Evolutionary conservation across 2,888 invertebrate species (phyloP).

Genomic region (Trachelus tabidus): DNA sequence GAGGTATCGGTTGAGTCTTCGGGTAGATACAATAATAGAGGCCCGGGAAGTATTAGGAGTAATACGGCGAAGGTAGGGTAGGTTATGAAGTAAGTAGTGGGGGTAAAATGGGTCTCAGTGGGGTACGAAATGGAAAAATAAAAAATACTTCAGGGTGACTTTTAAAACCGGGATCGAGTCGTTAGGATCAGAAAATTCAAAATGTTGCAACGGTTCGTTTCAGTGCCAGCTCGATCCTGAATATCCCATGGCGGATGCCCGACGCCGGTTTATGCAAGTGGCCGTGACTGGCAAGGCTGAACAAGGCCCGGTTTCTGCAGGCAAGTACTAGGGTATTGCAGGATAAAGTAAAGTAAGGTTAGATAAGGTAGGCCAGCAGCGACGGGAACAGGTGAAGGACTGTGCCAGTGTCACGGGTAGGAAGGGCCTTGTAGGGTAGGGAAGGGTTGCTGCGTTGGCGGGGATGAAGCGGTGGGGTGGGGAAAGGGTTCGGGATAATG

Average conservation of each 20-base stretch:
- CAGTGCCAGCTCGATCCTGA: neutral
- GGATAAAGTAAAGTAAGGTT: conserved; percentile 6
- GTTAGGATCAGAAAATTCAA: neutral
- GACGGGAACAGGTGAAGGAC: conserved; percentile 37
- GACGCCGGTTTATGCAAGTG: conserved; percentile 34
- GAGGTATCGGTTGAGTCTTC: neutral
- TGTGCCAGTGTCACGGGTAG: conserved; percentile 12
- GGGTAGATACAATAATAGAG: neutral
- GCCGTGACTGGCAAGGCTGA: conserved; percentile 27
- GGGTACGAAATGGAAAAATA: neutral
- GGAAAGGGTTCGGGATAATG: neutral
- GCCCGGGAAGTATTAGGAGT: neutral
- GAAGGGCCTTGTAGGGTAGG: neutral
- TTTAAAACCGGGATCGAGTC: neutral
- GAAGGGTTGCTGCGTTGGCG: neutral
- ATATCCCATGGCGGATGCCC: conserved; percentile 9
- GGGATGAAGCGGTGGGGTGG: neutral
- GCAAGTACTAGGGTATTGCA: neutral
- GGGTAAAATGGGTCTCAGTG: neutral
- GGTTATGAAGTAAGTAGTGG: neutral
- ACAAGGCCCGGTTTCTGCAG: neutral
- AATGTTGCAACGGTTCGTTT: neutral
- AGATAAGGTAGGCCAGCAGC: conserved; percentile 3
- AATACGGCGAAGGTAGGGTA: neutral
- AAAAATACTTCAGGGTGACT: neutral